Evolutionary conservation across 1,140 invertebrate genomes (phyloP), one percentile per base, ranked within the genome.

Genomic region (Rhagoletis pomonella): DNA sequence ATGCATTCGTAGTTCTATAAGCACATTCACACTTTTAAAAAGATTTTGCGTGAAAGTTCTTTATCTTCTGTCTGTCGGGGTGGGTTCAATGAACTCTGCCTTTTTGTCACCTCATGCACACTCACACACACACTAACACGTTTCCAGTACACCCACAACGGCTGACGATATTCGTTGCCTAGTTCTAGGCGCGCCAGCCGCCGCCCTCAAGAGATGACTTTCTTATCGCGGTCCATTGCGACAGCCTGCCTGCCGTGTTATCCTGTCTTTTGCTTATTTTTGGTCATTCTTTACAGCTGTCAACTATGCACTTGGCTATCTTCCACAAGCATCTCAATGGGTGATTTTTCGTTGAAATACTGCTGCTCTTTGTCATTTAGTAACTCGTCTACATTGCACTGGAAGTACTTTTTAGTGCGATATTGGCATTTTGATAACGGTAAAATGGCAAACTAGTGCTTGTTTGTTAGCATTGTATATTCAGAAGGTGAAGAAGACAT

Each of bases 11-110:
- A n/a, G n/a, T n/a, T n/a, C n/a, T n/a, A 12, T 0, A 67, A 29
- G 29, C 29, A 67, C 64, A 39, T 0, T 9, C 50, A 55, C 50
- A 55, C 50, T 29, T 29, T 29, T 29, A 29, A 29, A 29, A 29
- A 29, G 29, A 29, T 29, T 42, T 42, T 67, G 29, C 12, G 64
- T 42, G 39, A 67, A 67, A 42, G 12, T 67, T 39, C 64, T 10
- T 6, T 88, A 88, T 60, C 67, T 65, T 67, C 88, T 88, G 85
- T 65, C 88, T 87, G 50, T 85, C 85, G 77, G 29, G 29, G 29
- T 89, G 89, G 88, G 90, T 91, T 91, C 90, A 91, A 91, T 91
- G 90, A 91, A 91, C 90, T 90, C 91, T 91, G 90, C 90, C 89
- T 91, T 91, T 91, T 91, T 91, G 90, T 91, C 90, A 91, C 89